phyloP scores from a whole-genome alignment of 2,113 vertebrate species.

The Recurvirostra avosetta region DNA sequence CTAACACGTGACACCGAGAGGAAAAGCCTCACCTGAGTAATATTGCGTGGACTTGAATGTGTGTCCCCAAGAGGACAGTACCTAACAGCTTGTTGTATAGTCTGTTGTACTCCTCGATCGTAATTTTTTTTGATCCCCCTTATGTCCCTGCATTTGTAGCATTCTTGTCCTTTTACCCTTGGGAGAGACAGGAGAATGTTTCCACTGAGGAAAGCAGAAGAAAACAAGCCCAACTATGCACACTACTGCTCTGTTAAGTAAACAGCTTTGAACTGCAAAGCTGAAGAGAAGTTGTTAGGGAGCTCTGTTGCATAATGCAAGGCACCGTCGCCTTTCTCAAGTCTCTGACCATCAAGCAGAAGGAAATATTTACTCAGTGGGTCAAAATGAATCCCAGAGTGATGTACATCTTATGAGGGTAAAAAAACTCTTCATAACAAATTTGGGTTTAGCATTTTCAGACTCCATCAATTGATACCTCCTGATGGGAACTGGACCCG shows the following conservation, averaged over 20 bases:
- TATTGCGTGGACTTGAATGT: not conserved
- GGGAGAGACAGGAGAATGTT: slow-evolving; percentile 7
- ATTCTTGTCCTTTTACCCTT: slow-evolving; percentile 40
- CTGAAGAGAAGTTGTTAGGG: not conserved
- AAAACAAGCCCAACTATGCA: not conserved
- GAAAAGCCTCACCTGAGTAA: not conserved
- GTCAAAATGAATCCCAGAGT: not conserved
- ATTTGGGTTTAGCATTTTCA: not conserved
- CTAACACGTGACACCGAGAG: not conserved
- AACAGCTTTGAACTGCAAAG: not conserved
- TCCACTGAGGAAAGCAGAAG: not conserved
- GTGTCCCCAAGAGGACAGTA: slow-evolving; percentile 18
- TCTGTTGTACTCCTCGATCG: slow-evolving; percentile 29
- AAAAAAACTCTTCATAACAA: not conserved
- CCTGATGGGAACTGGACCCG: not conserved
- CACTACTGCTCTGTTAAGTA: not conserved
- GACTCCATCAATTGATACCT: not conserved
- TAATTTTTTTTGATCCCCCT: not conserved
- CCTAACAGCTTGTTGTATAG: not conserved
- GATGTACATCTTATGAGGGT: not conserved
- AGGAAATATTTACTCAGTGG: not conserved
- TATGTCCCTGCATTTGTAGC: not conserved
- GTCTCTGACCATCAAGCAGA: not conserved
- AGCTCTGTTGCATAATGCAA: not conserved
- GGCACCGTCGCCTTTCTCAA: not conserved